Base-by-base conservation (phyloP, 1,140 invertebrate species). In the Diabrotica virgifera region DNA sequence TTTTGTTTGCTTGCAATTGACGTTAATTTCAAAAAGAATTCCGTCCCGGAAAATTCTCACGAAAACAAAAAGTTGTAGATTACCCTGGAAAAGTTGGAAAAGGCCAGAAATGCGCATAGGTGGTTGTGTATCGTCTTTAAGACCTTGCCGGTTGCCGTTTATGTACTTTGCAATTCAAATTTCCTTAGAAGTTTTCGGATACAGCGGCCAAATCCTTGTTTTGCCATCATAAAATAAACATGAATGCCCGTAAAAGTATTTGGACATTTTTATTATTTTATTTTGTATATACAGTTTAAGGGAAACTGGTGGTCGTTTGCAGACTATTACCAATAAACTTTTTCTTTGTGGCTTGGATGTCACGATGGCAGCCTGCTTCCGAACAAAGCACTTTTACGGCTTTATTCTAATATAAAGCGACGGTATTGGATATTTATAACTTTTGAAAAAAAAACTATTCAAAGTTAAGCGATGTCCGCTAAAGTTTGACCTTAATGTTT, bases 221-320 rank as follows among this genome's bases (percentile, higher is more conserved):
- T 63, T 58, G 37, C 62, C 11, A 14, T 63, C 36, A 63, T 63
- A 63, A 63, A 63, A 63, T 63, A 63, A 58, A 63, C 62, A 63
- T 63, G 62, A 63, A 58, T 13, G 11, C 57, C 9, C n/a, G 14
- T 59, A 59, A 38, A 36, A 59, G n/a, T 38, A 24, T 59, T 59
- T 14, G 40, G n/a, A 46, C n/a, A 46, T 46, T 46, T 46, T 46
- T 46, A 46, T 46, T 46, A 46, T 46, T 46, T 46, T 46, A 10
- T 10, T 46, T 46, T 46, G 8, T 46, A 46, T 46, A 10, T n/a
- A 46, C 40, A 46, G n/a, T 46, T 46, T 46, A 46, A n/a, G 40
- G 40, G 8, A 6, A 46, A 10, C 40, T n/a, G 3, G 40, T 10
- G 40, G n/a, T 10, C n/a, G n/a, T 46, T 46, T 46, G 8, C 8